Evolutionary conservation across 2,888 invertebrate genomes (phyloP).

Genomic region (Aleiodes testaceus): DNA sequence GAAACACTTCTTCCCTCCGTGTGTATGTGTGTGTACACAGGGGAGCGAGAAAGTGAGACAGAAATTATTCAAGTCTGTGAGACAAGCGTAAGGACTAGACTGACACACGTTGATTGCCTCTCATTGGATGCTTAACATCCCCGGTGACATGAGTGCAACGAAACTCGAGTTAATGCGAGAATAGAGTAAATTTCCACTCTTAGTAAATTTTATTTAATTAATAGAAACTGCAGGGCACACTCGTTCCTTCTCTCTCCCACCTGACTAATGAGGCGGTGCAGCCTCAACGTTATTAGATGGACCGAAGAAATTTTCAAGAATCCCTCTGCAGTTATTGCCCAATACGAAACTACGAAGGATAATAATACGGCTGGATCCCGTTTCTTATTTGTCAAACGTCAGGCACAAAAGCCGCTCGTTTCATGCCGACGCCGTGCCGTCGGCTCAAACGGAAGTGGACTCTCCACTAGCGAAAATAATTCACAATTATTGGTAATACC

Average conservation of each 20-base stretch:
- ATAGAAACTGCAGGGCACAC: not conserved
- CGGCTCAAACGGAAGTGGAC: slow-evolving; percentile 57
- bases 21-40: not conserved
- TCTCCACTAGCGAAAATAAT: slow-evolving; percentile 28
- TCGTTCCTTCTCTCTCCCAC: slow-evolving; percentile 55
- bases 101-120: slow-evolving; percentile 76
- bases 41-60: slow-evolving; percentile 5
- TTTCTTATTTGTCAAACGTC: slow-evolving; percentile 74
- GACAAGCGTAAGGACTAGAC: slow-evolving; percentile 42
- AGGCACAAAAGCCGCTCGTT: slow-evolving; percentile 66
- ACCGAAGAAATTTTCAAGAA: slow-evolving; percentile 69
- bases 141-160: slow-evolving; percentile 50
- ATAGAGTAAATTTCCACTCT: not conserved
- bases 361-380: slow-evolving; percentile 72
- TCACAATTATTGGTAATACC: slow-evolving; percentile 59
- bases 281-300: slow-evolving; percentile 73
- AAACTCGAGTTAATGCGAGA: slow-evolving; percentile 10
- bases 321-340: slow-evolving; percentile 42
- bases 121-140: slow-evolving; percentile 74
- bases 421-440: slow-evolving; percentile 46
- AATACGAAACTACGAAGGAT: slow-evolving; percentile 47
- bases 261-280: slow-evolving; percentile 73
- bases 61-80: slow-evolving; percentile 21
- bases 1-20: not conserved
- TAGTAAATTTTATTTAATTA: too few species aligned